Conservation (phyloP, 2,888 invertebrate genomes). For the Syritta pipiens region DNA sequence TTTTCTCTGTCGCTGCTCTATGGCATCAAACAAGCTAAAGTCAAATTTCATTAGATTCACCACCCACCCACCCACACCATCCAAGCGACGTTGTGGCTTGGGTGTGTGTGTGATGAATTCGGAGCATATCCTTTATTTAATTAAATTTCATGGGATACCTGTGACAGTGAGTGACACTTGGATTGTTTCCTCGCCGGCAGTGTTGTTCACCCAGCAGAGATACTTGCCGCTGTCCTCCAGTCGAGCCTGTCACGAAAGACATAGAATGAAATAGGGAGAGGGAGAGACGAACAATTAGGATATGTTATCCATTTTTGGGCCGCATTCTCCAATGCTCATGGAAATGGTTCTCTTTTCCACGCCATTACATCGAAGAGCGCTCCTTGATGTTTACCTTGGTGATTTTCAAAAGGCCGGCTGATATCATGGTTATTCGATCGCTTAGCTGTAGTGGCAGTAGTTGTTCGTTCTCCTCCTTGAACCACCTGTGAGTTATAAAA, state of each 20-base stretch:
- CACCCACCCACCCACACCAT: neutral
- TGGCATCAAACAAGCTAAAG: neutral
- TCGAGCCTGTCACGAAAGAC: slow-evolving; percentile 77
- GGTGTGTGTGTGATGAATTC: no score
- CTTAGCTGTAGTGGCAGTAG: slow-evolving; percentile 85
- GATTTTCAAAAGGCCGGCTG: slow-evolving; percentile 85
- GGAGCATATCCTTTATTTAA: slow-evolving; percentile 52
- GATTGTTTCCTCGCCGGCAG: slow-evolving; percentile 90
- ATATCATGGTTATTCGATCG: slow-evolving; percentile 82
- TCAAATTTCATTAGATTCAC: slow-evolving; percentile 63
- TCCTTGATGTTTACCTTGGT: slow-evolving; percentile 81
- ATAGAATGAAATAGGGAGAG: neutral
- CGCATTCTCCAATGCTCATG: no score
- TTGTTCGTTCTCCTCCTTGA: slow-evolving; percentile 86
- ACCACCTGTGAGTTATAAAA: slow-evolving; percentile 82
- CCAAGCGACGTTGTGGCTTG: neutral
- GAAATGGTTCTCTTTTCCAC: slow-evolving; percentile 24
- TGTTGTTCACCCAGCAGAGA: slow-evolving; percentile 94
- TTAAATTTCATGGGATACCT: slow-evolving; percentile 80
- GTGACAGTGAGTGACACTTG: slow-evolving; percentile 89
- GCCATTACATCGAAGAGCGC: no score
- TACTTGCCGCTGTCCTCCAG: slow-evolving; percentile 92
- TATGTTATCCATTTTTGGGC: no score
- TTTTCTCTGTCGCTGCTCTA: neutral
- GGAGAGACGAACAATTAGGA: slow-evolving; percentile 35